Percentiles rank a stretch among this genome's conserved stretches.
phyloP scores from a whole-genome alignment of 2,797 vertebrate genomes.

The Dryobates pubescens region DNA sequence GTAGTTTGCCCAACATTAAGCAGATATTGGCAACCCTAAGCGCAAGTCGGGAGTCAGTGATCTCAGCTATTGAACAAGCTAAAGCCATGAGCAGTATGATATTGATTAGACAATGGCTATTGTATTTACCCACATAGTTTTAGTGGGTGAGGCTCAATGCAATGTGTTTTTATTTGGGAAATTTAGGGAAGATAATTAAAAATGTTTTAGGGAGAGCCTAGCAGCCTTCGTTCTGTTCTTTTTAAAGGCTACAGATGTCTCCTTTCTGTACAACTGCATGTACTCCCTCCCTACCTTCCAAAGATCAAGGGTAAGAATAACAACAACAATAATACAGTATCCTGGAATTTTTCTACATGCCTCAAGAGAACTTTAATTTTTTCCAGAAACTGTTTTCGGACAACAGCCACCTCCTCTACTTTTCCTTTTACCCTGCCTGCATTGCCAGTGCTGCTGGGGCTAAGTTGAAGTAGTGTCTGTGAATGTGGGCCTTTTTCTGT shows the following conservation, averaged over 20 bases:
- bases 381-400: slow-evolving; percentile 43
- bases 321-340: slow-evolving; percentile 21
- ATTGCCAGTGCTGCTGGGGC: background rate
- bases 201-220: slow-evolving; percentile 24
- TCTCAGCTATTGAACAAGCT: slow-evolving; percentile 72
- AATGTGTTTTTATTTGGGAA: slow-evolving; percentile 56
- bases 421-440: background rate
- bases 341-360: slow-evolving; percentile 53
- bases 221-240: slow-evolving; percentile 18
- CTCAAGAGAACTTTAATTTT: slow-evolving; percentile 52
- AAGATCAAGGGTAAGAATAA: slow-evolving; percentile 48
- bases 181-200: slow-evolving; percentile 64
- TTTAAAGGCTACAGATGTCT: slow-evolving; percentile 56
- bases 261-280: slow-evolving; percentile 11
- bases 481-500: background rate
- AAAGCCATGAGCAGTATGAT: slow-evolving; percentile 74
- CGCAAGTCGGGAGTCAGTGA: slow-evolving; percentile 63
- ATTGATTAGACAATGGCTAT: slow-evolving; percentile 77
- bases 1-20: slow-evolving; percentile 68
- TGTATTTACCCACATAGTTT: slow-evolving; percentile 67
- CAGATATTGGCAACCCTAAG: slow-evolving; percentile 75
- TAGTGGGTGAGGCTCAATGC: slow-evolving; percentile 70
- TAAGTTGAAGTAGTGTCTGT: background rate
- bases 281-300: background rate
- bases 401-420: background rate